phyloP scores from a whole-genome alignment of 2,797 vertebrate genomes.

The Acrossocheilus fasciatus region DNA sequence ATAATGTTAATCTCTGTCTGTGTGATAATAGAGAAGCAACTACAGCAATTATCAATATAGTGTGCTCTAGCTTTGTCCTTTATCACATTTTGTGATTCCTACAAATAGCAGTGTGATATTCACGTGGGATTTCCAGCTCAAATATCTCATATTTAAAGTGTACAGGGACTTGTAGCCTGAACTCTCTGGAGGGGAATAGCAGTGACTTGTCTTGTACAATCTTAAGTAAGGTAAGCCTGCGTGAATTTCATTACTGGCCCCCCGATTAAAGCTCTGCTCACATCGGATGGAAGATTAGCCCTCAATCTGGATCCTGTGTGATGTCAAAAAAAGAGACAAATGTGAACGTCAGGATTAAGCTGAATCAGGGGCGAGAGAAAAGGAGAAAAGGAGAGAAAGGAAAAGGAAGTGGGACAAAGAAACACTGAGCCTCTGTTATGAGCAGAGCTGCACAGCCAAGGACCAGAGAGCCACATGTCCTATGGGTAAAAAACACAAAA shows the following conservation, averaged over 20 bases:
- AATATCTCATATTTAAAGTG: slow-evolving; percentile 49
- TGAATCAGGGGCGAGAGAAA: slow-evolving; percentile 54
- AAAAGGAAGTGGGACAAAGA: slow-evolving; percentile 31
- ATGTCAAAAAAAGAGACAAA: slow-evolving; percentile 64
- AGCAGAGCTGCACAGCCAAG: slow-evolving; percentile 26
- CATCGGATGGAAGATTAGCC: slow-evolving; percentile 64
- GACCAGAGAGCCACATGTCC: slow-evolving; percentile 19
- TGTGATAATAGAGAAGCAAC: slow-evolving; percentile 30
- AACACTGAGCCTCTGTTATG: slow-evolving; percentile 32
- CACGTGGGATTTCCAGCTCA: slow-evolving; percentile 46
- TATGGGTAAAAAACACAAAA: neutral
- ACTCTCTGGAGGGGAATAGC: slow-evolving; percentile 34
- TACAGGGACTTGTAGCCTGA: slow-evolving; percentile 38
- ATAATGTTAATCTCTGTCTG: neutral
- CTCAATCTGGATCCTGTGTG: slow-evolving; percentile 60
- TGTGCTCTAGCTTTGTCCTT: slow-evolving; percentile 17
- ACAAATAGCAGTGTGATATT: slow-evolving; percentile 38
- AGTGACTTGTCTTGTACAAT: slow-evolving; percentile 55
- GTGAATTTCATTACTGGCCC: slow-evolving; percentile 60
- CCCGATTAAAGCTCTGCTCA: slow-evolving; percentile 60
- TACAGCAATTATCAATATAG: neutral
- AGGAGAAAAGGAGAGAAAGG: slow-evolving; percentile 29
- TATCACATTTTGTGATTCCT: slow-evolving; percentile 36
- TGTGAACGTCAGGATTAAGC: slow-evolving; percentile 63
- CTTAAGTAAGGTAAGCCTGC: slow-evolving; percentile 57